Evolutionary conservation across 2,888 invertebrate species (phyloP).

Genomic region (Agonopterix arenella): DNA sequence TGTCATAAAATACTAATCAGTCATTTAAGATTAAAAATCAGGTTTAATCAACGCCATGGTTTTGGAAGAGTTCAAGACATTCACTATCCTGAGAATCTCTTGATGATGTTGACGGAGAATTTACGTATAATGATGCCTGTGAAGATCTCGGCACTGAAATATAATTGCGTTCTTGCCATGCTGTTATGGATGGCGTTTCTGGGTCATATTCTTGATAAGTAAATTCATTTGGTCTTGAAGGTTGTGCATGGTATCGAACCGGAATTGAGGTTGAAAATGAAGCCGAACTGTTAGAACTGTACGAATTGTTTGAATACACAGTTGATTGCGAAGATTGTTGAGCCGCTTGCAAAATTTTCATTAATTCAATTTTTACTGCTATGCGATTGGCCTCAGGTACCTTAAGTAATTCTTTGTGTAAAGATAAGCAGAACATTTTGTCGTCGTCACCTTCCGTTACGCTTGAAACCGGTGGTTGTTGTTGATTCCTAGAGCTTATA

Average conservation of each 20-base stretch:
- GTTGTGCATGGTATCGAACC: conserved; percentile 10
- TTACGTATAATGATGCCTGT: conserved; percentile 13
- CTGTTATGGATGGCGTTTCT: conserved; percentile 12
- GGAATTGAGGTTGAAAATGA: conserved; percentile 9
- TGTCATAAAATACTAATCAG: conserved; percentile 1
- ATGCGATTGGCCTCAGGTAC: conserved; percentile 9
- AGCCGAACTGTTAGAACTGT: conserved; percentile 6
- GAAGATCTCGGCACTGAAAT: conserved; percentile 12
- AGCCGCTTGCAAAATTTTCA: conserved; percentile 11
- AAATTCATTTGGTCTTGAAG: conserved; percentile 12
- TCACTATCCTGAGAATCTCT: conserved; percentile 11
- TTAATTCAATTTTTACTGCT: conserved; percentile 13
- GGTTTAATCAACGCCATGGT: conserved; percentile 7
- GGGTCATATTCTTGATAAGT: conserved; percentile 14
- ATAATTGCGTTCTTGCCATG: too few species aligned
- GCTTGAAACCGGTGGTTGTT: conserved; percentile 3
- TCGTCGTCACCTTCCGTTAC: conserved; percentile 7
- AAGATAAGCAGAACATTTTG: conserved; percentile 3
- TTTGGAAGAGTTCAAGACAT: conserved; percentile 10
- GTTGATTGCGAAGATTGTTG: conserved; percentile 2
- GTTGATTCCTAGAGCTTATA: conserved; percentile 6
- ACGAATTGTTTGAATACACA: conserved; percentile 9
- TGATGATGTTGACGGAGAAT: conserved; percentile 10
- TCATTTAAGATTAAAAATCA: conserved; percentile 1
- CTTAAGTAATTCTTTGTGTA: conserved; percentile 5